Percentiles rank a stretch among this genome's conserved stretches.
phyloP scores from a whole-genome alignment of 2,113 vertebrate genomes.

The Origma solitaria region DNA sequence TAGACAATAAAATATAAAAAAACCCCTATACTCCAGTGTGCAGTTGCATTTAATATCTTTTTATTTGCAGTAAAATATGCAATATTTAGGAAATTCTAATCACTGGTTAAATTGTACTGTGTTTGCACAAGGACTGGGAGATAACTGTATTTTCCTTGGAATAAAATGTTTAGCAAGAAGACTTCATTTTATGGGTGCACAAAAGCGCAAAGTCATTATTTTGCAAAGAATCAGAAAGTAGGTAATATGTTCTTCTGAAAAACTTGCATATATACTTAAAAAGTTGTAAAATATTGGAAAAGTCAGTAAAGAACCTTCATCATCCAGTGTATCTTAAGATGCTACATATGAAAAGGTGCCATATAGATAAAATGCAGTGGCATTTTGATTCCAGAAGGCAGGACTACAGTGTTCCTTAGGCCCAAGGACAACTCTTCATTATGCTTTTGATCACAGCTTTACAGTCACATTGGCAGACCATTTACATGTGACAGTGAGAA shows the following conservation, averaged over 20 bases:
- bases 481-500: background rate
- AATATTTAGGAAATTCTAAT: background rate
- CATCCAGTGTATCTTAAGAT: background rate
- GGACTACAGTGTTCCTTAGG: background rate
- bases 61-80: background rate
- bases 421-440: background rate
- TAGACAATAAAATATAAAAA: background rate
- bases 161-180: background rate
- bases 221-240: background rate
- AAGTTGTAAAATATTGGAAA: background rate
- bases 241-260: background rate
- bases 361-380: background rate
- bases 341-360: background rate
- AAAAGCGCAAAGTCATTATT: background rate
- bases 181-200: background rate
- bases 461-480: background rate
- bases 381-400: background rate
- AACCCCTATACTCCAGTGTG: background rate
- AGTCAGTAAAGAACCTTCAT: background rate
- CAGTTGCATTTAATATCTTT: background rate
- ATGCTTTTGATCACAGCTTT: background rate
- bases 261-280: background rate
- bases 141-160: background rate
- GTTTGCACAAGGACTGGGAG: background rate
- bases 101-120: background rate